Percentiles rank a stretch among this genome's conserved stretches.
These are phyloP conservation scores for Matsumurasca onukii DNA, from an alignment of 1,140 invertebrate species.

Conservation along the genomic window DNA sequence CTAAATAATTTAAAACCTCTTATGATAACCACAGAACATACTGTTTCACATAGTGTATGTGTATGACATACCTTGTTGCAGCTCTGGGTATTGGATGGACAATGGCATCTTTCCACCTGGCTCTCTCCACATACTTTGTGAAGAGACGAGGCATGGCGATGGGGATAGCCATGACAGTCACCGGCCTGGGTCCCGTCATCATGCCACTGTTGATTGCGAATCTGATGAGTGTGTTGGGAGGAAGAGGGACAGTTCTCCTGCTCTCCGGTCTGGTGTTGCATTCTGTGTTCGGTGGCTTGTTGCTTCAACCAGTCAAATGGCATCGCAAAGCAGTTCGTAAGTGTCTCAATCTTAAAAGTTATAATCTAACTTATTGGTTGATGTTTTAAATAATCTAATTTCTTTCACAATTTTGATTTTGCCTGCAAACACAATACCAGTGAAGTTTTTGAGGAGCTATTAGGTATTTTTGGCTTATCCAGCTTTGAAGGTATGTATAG, in stretches of 20 bases:
- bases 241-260: slow-evolving; percentile 61
- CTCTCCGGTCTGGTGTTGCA: slow-evolving; percentile 62
- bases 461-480: too few relatives aligned
- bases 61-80: too few relatives aligned
- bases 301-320: slow-evolving; percentile 68
- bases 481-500: too few relatives aligned
- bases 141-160: slow-evolving; percentile 65
- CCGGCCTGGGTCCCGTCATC: slow-evolving; percentile 69
- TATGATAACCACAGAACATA: too few relatives aligned
- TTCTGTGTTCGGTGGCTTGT: slow-evolving; percentile 58
- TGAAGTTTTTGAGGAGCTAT: too few relatives aligned
- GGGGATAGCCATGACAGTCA: slow-evolving; percentile 66
- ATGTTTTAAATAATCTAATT: background rate
- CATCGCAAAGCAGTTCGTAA: slow-evolving; percentile 50
- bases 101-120: slow-evolving; percentile 66
- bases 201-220: slow-evolving; percentile 61
- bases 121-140: slow-evolving; percentile 70
- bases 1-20: too few relatives aligned
- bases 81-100: slow-evolving; percentile 64
- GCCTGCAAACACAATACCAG: too few relatives aligned
- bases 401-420: background rate
- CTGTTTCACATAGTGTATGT: too few relatives aligned
- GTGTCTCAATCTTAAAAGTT: background rate
- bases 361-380: background rate
- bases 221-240: slow-evolving; percentile 56